These are phyloP conservation scores for Lophotriccus pileatus DNA, from an alignment of 2,797 vertebrate genomes.

Conservation along the genomic window DNA sequence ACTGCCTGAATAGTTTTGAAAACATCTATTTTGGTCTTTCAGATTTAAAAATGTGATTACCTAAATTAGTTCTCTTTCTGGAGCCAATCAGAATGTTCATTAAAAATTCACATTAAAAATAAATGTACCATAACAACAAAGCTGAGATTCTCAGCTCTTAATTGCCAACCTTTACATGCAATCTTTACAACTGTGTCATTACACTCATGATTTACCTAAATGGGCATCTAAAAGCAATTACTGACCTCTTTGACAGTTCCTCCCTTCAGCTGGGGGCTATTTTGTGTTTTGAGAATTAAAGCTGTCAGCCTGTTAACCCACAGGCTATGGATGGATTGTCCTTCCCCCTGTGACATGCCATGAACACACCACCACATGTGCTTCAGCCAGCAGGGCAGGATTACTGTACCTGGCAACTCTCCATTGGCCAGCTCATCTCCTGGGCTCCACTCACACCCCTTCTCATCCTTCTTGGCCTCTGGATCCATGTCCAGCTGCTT, in stretches of 20 bases:
- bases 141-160: not conserved
- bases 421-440: constrained; percentile 82
- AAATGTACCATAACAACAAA: not conserved
- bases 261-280: not conserved
- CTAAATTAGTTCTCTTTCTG: not conserved
- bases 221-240: not conserved
- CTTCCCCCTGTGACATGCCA: not conserved
- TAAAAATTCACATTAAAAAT: not conserved
- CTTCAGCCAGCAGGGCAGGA: not conserved
- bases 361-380: rapidly evolving
- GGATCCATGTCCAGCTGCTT: constrained; percentile 80
- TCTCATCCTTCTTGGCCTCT: constrained; percentile 45
- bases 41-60: not conserved
- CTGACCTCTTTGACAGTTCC: not conserved
- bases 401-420: constrained; percentile 78
- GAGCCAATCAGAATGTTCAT: not conserved
- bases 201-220: not conserved
- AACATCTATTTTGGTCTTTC: not conserved
- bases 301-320: not conserved
- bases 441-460: constrained; percentile 66
- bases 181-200: not conserved
- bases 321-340: not conserved
- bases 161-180: not conserved
- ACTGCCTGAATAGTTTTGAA: not conserved
- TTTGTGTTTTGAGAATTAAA: not conserved